phyloP scores from a whole-genome alignment of 2,888 invertebrate species.

The Drymonia ruficornis region DNA sequence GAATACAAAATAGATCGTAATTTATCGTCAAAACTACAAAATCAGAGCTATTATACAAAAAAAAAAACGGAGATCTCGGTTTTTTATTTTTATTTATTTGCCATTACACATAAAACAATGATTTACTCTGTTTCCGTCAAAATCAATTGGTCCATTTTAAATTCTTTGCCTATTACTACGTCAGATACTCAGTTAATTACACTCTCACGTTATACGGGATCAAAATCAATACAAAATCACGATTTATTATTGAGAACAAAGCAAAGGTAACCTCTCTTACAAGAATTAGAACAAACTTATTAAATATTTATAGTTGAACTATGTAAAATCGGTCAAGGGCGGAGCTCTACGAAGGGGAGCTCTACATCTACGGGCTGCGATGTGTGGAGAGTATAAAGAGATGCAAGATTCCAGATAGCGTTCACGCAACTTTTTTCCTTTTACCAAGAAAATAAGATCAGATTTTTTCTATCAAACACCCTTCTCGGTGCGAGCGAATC shows the following conservation, averaged over 20 bases:
- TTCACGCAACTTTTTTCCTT: constrained; percentile 6
- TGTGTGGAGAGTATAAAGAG: constrained; percentile 23
- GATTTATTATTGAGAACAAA: too few species aligned
- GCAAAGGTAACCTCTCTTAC: too few species aligned
- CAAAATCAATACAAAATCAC: too few species aligned
- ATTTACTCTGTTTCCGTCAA: too few species aligned
- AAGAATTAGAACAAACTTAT: not conserved
- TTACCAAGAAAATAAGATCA: constrained; percentile 3
- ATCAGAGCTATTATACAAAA: too few species aligned
- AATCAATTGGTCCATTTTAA: too few species aligned
- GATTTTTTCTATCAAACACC: not conserved
- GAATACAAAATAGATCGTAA: not conserved
- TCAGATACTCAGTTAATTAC: too few species aligned
- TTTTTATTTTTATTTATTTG: too few species aligned
- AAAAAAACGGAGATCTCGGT: too few species aligned
- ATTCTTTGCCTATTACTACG: too few species aligned
- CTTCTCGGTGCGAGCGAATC: not conserved
- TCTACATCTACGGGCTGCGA: constrained; percentile 18
- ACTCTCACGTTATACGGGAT: too few species aligned
- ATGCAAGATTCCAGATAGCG: constrained; percentile 24
- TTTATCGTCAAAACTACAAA: not conserved
- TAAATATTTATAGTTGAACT: not conserved
- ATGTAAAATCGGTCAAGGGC: constrained; percentile 35
- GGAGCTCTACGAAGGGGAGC: constrained; percentile 14
- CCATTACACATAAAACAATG: too few species aligned